Evolutionary conservation across 2,797 vertebrate species (phyloP).

Genomic region (Parauchenoglanis punctatus): DNA sequence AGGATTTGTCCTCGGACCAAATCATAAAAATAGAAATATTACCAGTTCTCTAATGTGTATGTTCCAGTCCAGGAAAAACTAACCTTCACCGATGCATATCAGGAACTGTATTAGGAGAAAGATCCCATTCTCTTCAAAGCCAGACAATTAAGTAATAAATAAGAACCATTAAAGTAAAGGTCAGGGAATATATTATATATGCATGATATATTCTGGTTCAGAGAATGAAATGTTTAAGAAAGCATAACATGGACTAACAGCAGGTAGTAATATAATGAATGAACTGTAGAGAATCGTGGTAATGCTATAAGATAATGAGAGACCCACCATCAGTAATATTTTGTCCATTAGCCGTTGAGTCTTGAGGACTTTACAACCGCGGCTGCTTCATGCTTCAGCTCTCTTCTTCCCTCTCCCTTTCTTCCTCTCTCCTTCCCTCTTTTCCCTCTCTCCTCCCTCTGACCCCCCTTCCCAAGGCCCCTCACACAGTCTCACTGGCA

Average conservation of each 20-base stretch:
- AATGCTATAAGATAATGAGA: neutral
- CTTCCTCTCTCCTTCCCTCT: constrained; percentile 41
- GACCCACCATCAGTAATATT: constrained; percentile 25
- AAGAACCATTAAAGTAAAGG: neutral
- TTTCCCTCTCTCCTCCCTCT: constrained; percentile 38
- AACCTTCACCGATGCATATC: neutral
- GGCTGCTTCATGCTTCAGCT: neutral
- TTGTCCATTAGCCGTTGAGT: neutral
- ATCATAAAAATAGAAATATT: neutral
- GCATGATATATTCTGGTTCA: neutral
- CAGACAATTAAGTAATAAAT: neutral
- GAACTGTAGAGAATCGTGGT: neutral
- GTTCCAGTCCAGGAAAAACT: neutral
- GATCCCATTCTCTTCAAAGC: neutral
- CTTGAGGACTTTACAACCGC: neutral
- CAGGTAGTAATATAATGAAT: neutral
- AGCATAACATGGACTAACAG: neutral
- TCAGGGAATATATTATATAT: neutral
- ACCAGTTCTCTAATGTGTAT: neutral
- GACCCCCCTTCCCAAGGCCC: constrained; percentile 30
- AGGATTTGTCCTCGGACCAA: neutral
- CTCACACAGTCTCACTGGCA: constrained; percentile 46
- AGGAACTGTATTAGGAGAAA: neutral
- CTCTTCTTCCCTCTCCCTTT: neutral
- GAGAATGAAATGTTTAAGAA: neutral